These are phyloP conservation scores for Hemichromis elongatus DNA, from an alignment of 2,113 vertebrate species.

Conservation along the genomic window DNA sequence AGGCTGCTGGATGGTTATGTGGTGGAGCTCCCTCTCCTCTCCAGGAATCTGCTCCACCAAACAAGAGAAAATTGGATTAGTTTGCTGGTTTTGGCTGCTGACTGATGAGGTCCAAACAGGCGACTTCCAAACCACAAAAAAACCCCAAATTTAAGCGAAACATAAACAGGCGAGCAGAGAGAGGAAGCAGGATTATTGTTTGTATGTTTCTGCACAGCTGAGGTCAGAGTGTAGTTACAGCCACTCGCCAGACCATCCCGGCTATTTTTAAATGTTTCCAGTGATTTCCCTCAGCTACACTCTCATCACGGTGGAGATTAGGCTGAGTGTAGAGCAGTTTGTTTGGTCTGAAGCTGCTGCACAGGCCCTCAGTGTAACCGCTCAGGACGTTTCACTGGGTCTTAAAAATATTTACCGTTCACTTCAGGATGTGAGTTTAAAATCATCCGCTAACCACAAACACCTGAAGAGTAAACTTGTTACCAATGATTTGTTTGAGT, in stretches of 20 bases:
- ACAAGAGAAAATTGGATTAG: slow-evolving; percentile 13
- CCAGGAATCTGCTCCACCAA: slow-evolving; percentile 53
- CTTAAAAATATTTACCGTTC: neutral
- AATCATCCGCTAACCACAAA: neutral
- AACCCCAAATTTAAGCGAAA: accelerated
- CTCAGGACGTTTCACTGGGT: neutral
- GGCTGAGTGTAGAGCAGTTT: neutral
- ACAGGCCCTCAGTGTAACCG: neutral
- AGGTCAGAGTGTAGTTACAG: neutral
- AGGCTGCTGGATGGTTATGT: slow-evolving; percentile 28
- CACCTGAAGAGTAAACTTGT: neutral
- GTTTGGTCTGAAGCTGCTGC: neutral
- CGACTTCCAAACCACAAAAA: neutral
- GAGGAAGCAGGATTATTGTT: neutral
- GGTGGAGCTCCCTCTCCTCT: slow-evolving; percentile 60
- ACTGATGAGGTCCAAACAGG: neutral
- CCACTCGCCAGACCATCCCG: neutral
- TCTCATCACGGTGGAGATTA: neutral
- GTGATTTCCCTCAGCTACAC: neutral
- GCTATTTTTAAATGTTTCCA: neutral
- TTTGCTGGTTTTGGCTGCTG: neutral
- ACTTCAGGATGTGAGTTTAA: neutral
- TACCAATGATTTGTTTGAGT: neutral
- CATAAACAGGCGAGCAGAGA: neutral
- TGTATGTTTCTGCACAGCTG: neutral